A percentile compares a stretch with the other conserved stretches of the same genome.
Evolutionary conservation across 1,140 invertebrate genomes (phyloP).

Genomic region (Pectinophora gossypiella): DNA sequence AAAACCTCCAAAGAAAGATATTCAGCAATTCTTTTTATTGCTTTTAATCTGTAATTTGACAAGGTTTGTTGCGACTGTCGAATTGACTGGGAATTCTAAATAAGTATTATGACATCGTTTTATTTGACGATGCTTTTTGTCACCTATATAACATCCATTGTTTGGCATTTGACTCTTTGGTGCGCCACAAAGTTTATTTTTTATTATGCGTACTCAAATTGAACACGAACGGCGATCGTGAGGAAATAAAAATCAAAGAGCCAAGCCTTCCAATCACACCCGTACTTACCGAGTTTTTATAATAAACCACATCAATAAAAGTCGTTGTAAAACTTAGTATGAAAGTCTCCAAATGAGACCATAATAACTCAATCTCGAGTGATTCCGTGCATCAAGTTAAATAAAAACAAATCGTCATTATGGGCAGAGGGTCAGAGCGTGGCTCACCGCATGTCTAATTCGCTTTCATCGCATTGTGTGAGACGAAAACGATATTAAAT

Average conservation of each 20-base stretch:
- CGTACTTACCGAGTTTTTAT: background rate
- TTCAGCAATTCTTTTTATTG: no score
- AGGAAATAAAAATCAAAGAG: background rate
- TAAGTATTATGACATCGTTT: no score
- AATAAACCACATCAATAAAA: background rate
- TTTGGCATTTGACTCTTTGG: no score
- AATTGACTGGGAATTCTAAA: no score
- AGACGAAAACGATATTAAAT: background rate
- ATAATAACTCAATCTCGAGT: background rate
- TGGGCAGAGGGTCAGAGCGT: conserved; percentile 7
- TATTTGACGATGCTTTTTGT: no score
- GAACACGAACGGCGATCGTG: background rate
- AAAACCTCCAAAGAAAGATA: no score
- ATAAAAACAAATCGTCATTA: background rate
- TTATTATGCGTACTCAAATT: background rate
- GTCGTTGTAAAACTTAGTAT: background rate
- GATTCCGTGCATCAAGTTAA: background rate
- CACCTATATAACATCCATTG: no score
- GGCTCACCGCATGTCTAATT: conserved; percentile 19
- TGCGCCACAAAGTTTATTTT: no score
- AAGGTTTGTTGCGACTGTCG: no score
- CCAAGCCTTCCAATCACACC: background rate
- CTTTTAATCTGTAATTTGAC: no score
- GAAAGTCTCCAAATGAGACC: background rate
- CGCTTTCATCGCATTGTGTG: conserved; percentile 13